Base-by-base conservation (phyloP, 92 coral and sea anemone genomes). In the Virgularia gustaviana region DNA sequence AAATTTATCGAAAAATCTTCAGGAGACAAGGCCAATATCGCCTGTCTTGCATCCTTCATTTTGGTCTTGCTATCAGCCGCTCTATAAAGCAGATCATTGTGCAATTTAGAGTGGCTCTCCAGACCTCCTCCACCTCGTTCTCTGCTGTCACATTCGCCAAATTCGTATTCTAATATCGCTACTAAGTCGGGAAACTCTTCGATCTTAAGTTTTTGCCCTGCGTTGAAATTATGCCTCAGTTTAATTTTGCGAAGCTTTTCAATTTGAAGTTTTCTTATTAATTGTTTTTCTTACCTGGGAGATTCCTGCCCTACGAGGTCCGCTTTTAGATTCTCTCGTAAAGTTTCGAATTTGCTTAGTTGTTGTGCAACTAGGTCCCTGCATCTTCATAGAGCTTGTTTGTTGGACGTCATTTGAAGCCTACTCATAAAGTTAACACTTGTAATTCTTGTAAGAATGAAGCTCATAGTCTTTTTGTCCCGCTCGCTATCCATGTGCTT, bases 111-210 rank as follows among this genome's bases (percentile, higher is more conserved):
- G 30, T 81, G 85, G 63, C 85, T 75, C 61, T 75, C 77, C 2
- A 77, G 73, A 54, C 83, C 79, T 6, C 86, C 86, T 16, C 78
- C 86, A 16, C 80, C 81, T 32, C 42, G 53, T 44, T 74, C n/a
- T n/a, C n/a, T n/a, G n/a, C 36, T 79, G 70, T 57, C 60, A 20
- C 79, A 78, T 71, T 68, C 82, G 10, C 83, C 72, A 36, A 78
- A 65, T 53, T 78, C 78, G 47, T 67, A 67, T 25, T 67, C 82
- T 49, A 54, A 30, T 20, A 78, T 32, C 15, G 82, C 56, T 28
- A 54, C 82, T 25, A 78, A 65, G 32, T 78, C 70, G 30, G 80
- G 79, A 61, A 79, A 79, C 30, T 79, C 79, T 25, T 72, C 84
- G 19, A 72, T 27, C 63, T 79, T 76, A 6, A 67, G 36, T 33